Percentiles rank a stretch among this genome's conserved stretches.
These are phyloP conservation scores for Tragelaphus scriptus DNA, from an alignment of 2,113 vertebrate genomes.

Conservation along the genomic window DNA sequence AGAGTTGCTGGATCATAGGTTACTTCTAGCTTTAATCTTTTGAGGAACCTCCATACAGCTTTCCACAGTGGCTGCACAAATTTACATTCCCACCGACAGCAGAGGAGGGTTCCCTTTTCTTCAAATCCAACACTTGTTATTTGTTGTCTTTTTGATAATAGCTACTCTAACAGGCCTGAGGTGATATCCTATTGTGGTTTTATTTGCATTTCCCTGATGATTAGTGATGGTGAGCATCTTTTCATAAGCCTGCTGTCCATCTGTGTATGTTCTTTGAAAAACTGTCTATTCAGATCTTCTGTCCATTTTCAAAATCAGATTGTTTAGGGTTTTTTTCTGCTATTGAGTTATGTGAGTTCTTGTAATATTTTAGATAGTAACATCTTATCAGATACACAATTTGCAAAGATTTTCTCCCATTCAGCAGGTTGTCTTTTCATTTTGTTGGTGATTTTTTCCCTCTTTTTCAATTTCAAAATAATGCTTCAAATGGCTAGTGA, in stretches of 20 bases:
- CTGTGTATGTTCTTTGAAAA: background rate
- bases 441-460: background rate
- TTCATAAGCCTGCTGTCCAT: background rate
- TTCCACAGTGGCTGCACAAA: background rate
- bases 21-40: constrained; percentile 1
- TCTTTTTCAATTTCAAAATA: constrained; percentile 14
- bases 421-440: background rate
- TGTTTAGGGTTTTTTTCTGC: background rate
- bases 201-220: background rate
- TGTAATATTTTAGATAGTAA: background rate
- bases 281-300: background rate
- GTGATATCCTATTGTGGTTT: background rate
- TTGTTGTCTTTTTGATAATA: background rate
- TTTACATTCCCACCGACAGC: background rate
- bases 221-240: background rate
- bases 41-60: background rate
- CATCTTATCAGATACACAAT: background rate
- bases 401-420: background rate
- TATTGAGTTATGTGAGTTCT: background rate
- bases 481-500: background rate
- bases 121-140: background rate
- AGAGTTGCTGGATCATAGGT: background rate
- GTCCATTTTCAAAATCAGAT: background rate
- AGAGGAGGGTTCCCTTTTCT: background rate
- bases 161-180: background rate